A percentile compares a stretch with the other conserved stretches of the same genome.
Conservation (phyloP, 2,888 invertebrate species). For the Thysanoteuthis rhombus region DNA sequence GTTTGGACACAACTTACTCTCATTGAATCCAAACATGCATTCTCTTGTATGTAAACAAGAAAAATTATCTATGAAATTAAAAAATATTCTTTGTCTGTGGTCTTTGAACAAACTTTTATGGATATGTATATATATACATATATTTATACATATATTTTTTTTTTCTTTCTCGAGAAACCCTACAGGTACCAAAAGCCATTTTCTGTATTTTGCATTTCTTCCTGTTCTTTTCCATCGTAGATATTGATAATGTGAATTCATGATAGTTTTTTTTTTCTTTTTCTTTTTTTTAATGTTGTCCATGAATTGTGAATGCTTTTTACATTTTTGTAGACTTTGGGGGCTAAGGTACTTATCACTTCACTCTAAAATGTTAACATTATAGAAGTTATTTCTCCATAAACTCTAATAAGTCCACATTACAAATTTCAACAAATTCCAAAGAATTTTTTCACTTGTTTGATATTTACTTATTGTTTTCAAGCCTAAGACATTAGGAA, state of each 20-base stretch:
- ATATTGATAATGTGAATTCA: background rate
- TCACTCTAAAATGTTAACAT: background rate
- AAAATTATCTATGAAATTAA: no score
- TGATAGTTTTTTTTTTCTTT: background rate
- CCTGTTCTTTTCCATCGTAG: background rate
- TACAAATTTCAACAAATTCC: no score
- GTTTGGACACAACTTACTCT: no score
- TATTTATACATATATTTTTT: background rate
- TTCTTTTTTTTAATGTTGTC: background rate
- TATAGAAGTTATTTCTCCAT: no score
- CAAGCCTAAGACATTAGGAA: no score
- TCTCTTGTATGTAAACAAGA: no score
- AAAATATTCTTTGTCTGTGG: no score
- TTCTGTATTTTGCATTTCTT: background rate
- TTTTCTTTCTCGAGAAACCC: background rate
- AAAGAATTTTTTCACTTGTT: no score
- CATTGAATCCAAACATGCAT: no score
- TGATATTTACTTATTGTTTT: no score
- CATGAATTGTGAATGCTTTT: background rate
- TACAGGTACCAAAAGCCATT: background rate
- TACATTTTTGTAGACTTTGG: background rate
- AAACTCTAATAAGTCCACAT: no score
- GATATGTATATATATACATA: background rate
- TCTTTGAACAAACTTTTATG: no score
- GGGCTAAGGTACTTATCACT: background rate